Percentiles rank a stretch among this genome's conserved stretches.
phyloP scores from a whole-genome alignment of 1,140 invertebrate species.

The Halictus rubicundus region DNA sequence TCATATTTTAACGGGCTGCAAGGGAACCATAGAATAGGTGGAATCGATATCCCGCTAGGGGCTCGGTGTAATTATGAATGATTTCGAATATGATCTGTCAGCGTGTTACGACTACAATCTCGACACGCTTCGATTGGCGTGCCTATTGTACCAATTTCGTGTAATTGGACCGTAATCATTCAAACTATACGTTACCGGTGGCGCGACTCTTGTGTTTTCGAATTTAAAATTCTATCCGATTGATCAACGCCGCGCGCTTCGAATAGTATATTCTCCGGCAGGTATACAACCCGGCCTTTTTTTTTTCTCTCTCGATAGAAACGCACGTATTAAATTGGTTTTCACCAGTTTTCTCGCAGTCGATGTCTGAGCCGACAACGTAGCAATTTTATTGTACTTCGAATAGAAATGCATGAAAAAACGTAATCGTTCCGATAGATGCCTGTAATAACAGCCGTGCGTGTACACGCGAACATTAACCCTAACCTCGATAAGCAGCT shows the following conservation, averaged over 20 bases:
- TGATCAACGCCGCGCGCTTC: neutral
- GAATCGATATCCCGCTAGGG: slow-evolving; percentile 47
- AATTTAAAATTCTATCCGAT: neutral
- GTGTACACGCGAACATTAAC: neutral
- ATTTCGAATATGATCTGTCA: slow-evolving; percentile 50
- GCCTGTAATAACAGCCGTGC: slow-evolving; percentile 9
- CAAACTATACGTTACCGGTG: neutral
- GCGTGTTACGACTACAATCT: slow-evolving; percentile 2
- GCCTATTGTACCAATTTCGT: slow-evolving; percentile 53
- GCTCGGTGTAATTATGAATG: slow-evolving; percentile 60
- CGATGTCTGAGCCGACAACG: neutral
- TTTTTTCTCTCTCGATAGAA: no score
- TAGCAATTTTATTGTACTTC: neutral
- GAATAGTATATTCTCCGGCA: neutral
- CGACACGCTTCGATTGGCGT: slow-evolving; percentile 34
- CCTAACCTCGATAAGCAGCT: slow-evolving; percentile 11
- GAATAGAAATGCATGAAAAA: neutral
- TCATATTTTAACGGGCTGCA: slow-evolving; percentile 44
- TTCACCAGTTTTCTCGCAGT: neutral
- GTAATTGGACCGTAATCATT: slow-evolving; percentile 33
- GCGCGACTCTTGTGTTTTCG: neutral
- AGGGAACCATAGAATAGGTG: slow-evolving; percentile 37
- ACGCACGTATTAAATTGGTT: neutral
- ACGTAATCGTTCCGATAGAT: neutral
- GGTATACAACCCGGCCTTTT: neutral